phyloP scores from a whole-genome alignment of 2,113 vertebrate genomes.

The Gasterosteus nipponicus region DNA sequence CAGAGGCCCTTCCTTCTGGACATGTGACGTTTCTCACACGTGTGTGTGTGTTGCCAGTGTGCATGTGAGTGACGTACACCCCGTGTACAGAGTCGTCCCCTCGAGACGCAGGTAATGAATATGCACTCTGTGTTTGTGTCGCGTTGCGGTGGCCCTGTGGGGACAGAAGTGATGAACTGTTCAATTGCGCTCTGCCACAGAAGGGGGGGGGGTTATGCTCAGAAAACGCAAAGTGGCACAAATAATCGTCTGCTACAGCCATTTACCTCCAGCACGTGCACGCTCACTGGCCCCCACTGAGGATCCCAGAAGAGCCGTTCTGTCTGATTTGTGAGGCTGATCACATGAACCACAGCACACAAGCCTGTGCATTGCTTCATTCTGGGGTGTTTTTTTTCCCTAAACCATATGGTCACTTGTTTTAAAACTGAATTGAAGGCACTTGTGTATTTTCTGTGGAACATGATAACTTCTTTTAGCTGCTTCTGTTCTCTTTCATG shows the following conservation, averaged over 20 bases:
- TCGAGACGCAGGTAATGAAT: slow-evolving; percentile 28
- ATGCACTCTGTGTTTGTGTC: slow-evolving; percentile 1
- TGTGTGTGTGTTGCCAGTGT: slow-evolving; percentile 3
- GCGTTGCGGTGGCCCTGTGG: neutral
- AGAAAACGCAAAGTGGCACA: slow-evolving; percentile 15
- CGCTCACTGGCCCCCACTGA: neutral
- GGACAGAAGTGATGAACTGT: slow-evolving; percentile 52
- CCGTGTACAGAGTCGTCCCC: slow-evolving; percentile 8
- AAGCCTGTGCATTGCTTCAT: slow-evolving; percentile 17
- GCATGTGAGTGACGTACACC: slow-evolving; percentile 6
- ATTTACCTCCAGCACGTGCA: slow-evolving; percentile 18
- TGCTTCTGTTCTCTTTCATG: neutral
- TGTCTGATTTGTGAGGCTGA: slow-evolving; percentile 27
- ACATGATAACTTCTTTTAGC: neutral
- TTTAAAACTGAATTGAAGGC: neutral
- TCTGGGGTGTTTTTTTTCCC: slow-evolving; percentile 1
- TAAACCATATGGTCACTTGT: neutral
- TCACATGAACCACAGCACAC: neutral
- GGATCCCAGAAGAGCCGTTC: slow-evolving; percentile 37
- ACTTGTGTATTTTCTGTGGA: neutral
- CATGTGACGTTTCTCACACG: slow-evolving; percentile 20
- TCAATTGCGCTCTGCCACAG: neutral
- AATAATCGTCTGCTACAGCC: slow-evolving; percentile 36
- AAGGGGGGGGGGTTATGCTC: slow-evolving; percentile 4
- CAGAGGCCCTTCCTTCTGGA: slow-evolving; percentile 14